Evolutionary conservation across 2,113 vertebrate species (phyloP).

Genomic region (Eclectus roratus): DNA sequence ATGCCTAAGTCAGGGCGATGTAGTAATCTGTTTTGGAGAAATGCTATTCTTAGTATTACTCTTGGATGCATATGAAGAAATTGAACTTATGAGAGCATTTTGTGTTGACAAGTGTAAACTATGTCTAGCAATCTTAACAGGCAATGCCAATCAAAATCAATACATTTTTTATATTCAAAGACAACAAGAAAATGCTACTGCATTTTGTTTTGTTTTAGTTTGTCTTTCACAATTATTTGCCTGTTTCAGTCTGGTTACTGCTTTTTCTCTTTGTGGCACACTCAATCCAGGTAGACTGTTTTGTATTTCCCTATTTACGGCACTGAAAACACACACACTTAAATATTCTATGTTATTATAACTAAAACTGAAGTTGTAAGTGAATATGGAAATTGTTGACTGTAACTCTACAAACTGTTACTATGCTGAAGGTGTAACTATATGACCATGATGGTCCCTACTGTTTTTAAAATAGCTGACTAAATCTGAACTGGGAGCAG

Average conservation of each 20-base stretch:
- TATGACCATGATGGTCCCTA: neutral
- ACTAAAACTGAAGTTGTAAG: neutral
- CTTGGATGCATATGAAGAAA: constrained; percentile 25
- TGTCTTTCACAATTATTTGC: neutral
- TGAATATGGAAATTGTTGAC: neutral
- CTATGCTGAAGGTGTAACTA: neutral
- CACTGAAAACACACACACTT: neutral
- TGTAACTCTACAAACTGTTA: neutral
- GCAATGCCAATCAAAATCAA: neutral
- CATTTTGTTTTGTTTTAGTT: neutral
- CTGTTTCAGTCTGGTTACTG: neutral
- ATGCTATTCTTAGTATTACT: neutral
- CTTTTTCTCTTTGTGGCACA: neutral
- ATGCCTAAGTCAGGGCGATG: neutral
- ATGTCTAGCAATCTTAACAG: neutral
- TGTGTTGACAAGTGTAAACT: neutral
- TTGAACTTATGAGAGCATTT: neutral
- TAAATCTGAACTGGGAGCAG: neutral
- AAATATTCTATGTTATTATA: neutral
- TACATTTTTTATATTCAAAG: neutral
- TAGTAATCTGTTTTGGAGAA: neutral
- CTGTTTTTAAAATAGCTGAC: neutral
- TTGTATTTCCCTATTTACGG: neutral
- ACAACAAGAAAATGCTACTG: neutral
- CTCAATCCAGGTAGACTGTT: neutral